Percentiles rank a stretch among this genome's conserved stretches.
Conservation (phyloP, 2,888 invertebrate species). For the Agrypnus murinus region DNA sequence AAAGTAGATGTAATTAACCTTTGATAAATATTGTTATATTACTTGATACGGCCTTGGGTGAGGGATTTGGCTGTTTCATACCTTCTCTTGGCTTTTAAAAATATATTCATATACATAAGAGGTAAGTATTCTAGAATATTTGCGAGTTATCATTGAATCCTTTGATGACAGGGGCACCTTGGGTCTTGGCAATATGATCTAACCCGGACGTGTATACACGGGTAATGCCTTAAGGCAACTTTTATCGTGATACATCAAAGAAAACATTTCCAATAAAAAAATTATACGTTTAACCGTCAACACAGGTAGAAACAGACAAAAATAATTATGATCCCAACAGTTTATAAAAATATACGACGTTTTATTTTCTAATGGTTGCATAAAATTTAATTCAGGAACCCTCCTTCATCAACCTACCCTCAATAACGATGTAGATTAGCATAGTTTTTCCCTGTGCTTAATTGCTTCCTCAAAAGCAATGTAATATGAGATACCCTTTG, state of each 20-base stretch:
- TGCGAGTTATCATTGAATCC: constrained; percentile 43
- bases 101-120: constrained; percentile 1
- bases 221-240: constrained; percentile 27
- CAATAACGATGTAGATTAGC: background rate
- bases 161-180: constrained; percentile 47
- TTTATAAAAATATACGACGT: background rate
- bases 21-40: constrained; percentile 3
- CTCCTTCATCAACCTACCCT: background rate
- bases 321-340: constrained; percentile 24
- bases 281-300: constrained; percentile 20
- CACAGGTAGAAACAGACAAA: constrained; percentile 11
- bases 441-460: constrained; percentile 1
- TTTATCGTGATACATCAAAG: constrained; percentile 42
- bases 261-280: constrained; percentile 42
- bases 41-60: constrained; percentile 15
- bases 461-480: constrained; percentile 1
- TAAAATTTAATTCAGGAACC: background rate
- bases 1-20: constrained; percentile 22
- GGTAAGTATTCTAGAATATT: constrained; percentile 13
- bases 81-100: constrained; percentile 15
- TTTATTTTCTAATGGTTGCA: background rate
- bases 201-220: constrained; percentile 48
- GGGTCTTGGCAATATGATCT: constrained; percentile 46
- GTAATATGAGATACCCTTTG: constrained; percentile 30
- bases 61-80: constrained; percentile 6